phyloP scores from a whole-genome alignment of 2,113 vertebrate genomes.

The Alethe castanea region DNA sequence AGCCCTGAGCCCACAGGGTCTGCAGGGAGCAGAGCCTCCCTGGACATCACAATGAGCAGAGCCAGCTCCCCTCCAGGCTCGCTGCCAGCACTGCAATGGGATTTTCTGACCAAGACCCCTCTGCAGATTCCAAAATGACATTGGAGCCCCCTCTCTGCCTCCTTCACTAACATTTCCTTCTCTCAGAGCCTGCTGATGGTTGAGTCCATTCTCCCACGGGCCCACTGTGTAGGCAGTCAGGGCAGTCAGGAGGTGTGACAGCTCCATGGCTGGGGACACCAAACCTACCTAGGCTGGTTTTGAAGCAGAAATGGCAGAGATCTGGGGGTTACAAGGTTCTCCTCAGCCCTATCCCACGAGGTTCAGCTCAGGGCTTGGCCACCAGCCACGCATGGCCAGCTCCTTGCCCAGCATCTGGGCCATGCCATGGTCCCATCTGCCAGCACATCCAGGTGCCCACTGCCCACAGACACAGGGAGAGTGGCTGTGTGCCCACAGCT shows the following conservation, averaged over 20 bases:
- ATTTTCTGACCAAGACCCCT: background rate
- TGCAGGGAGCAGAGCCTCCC: background rate
- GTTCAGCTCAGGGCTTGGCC: rapidly evolving
- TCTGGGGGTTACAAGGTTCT: background rate
- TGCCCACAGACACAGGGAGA: background rate
- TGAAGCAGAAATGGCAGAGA: background rate
- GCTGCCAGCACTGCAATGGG: background rate
- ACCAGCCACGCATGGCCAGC: background rate
- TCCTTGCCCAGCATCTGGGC: background rate
- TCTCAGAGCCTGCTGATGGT: background rate
- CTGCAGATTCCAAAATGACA: background rate
- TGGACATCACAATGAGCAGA: background rate
- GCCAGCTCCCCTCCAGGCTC: background rate
- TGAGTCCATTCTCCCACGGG: background rate
- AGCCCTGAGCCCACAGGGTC: rapidly evolving
- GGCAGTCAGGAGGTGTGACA: background rate
- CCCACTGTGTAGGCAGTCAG: rapidly evolving
- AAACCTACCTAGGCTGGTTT: background rate
- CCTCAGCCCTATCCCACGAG: background rate
- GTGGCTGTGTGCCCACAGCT: rapidly evolving
- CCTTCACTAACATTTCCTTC: background rate
- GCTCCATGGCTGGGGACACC: background rate
- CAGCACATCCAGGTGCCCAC: background rate
- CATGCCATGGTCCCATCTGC: rapidly evolving
- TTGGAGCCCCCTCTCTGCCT: background rate